These are phyloP conservation scores for Pempheris klunzingeri DNA, from an alignment of 2,797 vertebrate genomes.

Conservation along the genomic window DNA sequence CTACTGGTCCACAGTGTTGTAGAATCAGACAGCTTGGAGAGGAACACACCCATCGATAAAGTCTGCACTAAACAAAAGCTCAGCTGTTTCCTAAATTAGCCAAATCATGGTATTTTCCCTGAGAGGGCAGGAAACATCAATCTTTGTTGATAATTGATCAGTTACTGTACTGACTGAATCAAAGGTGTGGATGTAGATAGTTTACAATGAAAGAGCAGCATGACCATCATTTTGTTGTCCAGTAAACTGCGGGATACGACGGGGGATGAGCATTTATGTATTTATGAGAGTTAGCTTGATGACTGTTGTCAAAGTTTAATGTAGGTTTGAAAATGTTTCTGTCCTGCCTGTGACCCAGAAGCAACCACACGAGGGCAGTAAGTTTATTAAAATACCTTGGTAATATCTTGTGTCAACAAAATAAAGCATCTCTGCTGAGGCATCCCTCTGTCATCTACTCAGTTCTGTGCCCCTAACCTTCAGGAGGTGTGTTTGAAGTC, in stretches of 20 bases:
- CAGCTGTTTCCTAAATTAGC: conserved; percentile 60
- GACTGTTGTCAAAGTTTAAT: neutral
- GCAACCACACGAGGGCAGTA: conserved; percentile 58
- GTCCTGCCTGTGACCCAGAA: conserved; percentile 15
- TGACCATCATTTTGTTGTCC: neutral
- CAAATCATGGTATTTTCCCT: conserved; percentile 39
- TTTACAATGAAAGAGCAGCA: conserved; percentile 5
- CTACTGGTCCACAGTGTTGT: conserved; percentile 1
- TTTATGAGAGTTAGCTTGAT: neutral
- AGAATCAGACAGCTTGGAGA: conserved; percentile 27
- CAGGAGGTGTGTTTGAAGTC: conserved; percentile 68
- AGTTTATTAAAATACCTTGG: conserved; percentile 32
- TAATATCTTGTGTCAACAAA: conserved; percentile 45
- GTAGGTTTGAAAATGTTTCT: neutral
- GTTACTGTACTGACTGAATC: conserved; percentile 14
- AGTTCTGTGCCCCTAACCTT: conserved; percentile 47
- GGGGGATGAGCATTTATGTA: neutral
- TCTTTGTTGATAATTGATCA: conserved; percentile 47
- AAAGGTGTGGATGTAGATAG: neutral
- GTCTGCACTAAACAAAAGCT: conserved; percentile 49
- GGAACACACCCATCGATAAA: conserved; percentile 37
- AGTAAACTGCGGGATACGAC: neutral
- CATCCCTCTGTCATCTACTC: conserved; percentile 42
- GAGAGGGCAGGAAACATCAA: conserved; percentile 30
- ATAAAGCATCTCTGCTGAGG: conserved; percentile 31